These are phyloP conservation scores for Nycteola revayana DNA, from an alignment of 2,888 invertebrate species.

Conservation along the genomic window DNA sequence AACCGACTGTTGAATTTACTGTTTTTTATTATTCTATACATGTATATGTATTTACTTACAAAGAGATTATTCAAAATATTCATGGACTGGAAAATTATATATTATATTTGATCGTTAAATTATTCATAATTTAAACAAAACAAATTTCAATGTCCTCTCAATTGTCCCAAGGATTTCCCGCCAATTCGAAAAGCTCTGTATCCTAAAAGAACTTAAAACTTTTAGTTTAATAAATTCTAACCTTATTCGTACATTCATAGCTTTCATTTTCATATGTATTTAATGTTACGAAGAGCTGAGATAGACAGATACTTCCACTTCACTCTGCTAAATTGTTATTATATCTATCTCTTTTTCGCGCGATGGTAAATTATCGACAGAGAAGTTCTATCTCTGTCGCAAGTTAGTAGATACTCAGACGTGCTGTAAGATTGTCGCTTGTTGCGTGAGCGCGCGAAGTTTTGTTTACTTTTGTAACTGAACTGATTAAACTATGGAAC, in stretches of 20 bases:
- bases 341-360: slow-evolving; percentile 49
- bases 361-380: slow-evolving; percentile 6
- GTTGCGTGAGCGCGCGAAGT: slow-evolving; percentile 21
- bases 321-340: slow-evolving; percentile 35
- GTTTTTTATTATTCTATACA: too few relatives aligned
- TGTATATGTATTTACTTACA: too few relatives aligned
- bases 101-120: too few relatives aligned
- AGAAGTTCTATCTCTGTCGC: slow-evolving; percentile 27
- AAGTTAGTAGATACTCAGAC: slow-evolving; percentile 47
- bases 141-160: too few relatives aligned
- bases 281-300: slow-evolving; percentile 15
- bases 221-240: not conserved
- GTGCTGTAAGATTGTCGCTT: slow-evolving; percentile 30
- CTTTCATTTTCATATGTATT: slow-evolving; percentile 6
- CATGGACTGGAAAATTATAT: too few relatives aligned
- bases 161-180: slow-evolving; percentile 55
- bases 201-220: not conserved
- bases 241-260: slow-evolving; percentile 3
- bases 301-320: slow-evolving; percentile 23
- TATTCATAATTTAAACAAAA: too few relatives aligned
- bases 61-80: too few relatives aligned
- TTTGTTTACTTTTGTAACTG: slow-evolving; percentile 50
- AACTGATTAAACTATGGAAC: slow-evolving; percentile 23
- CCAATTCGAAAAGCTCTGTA: slow-evolving; percentile 43
- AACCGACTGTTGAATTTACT: too few relatives aligned